Evolutionary conservation across 2,113 vertebrate species (phyloP), one percentile per base, ranked within the genome.

Genomic region (Narcine bancroftii): DNA sequence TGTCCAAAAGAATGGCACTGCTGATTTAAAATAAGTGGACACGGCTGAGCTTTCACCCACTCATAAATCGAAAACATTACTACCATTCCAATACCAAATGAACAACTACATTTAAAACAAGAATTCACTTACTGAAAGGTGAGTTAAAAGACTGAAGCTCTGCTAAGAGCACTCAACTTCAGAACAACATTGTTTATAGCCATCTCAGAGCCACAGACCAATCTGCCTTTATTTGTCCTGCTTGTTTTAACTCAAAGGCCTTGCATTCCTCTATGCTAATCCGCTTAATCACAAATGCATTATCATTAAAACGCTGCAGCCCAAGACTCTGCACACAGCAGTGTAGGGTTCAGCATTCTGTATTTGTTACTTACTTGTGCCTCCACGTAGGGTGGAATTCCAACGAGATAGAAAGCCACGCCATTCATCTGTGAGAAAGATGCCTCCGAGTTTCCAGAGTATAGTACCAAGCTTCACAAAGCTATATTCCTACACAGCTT

Each of bases 381-480:
- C 79, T 97, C 96, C 92, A 96, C 93, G 94, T 96, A 96, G 94
- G 98, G 97, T 89, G 98, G 98, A 96, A 99, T 98, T 97, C 98
- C 98, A 96, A 99, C 98, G 96, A 99, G 97, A 97, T 98, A 99
- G 95, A 99, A 99, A 92, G 98, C 97, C 96, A 99, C 98, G 97
- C 98, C 98, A 99, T 99, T 99, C 98, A 99, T 99, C 96, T 96
- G 97, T 94, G 94, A 93, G 95, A 94, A 94, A 94, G 95, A 42
- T 66, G 89, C 89, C 89, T 91, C 24, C 39, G 89, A 91, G 89
- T 69, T 69, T 45, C 71, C 89, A 91, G 89, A 69, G 42, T 91
- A 65, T 66, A 71, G 4, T 91, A 47, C n/a, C 65, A 91, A 71
- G 89, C 89, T 65, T 13, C 39, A 29, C 42, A 69, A 65, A 91